Evolutionary conservation across 2,888 invertebrate genomes (phyloP), one percentile per base, ranked within the genome.

Genomic region (Oxytorus armatus): DNA sequence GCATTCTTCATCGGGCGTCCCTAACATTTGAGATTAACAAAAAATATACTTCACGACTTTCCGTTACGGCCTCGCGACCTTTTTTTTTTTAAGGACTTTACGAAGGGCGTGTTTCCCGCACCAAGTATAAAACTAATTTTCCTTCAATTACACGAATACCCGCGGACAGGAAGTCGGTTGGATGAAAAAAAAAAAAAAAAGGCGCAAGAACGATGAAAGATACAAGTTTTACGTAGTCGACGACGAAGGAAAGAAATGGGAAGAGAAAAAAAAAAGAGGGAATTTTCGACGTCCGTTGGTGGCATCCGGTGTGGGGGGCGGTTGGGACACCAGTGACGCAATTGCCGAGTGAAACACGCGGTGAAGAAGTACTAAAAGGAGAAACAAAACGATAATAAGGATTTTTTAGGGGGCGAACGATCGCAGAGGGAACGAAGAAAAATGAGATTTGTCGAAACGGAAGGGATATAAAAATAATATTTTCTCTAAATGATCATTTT

Each of bases 281-380:
- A 85, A 87, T 86, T 88, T 87, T 82, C 84, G 84, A 88, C 87
- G 86, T 89, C 88, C 88, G 89, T 84, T 86, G 85, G 85, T 83
- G 81, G 87, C 87, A 88, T 89, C 88, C 89, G 89, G 88, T 80
- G 44, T n/a, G 77, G 81, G 84, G n/a, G 84, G 77, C 70, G 87
- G 86, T 65, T 63, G 74, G 73, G 70, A 78, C 77, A 14, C 10
- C 79, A 72, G 72, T 83, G 84, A 84, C 83, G 84, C 79, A 83
- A 83, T 79, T 79, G 69, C 18, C 68, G 66, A 53, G 42, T 47
- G 16, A 65, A 76, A 57, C n/a, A 68, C 47, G 47, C 66, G 53
- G 47, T 25, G 21, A 51, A n/a, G 33, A 39, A 57, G 25, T 33
- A 5, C 33, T 21, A 33, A 1, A 33, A 14, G 21, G 42, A 18